phyloP scores from a whole-genome alignment of 2,797 vertebrate genomes.

The Poeciliopsis turneri region DNA sequence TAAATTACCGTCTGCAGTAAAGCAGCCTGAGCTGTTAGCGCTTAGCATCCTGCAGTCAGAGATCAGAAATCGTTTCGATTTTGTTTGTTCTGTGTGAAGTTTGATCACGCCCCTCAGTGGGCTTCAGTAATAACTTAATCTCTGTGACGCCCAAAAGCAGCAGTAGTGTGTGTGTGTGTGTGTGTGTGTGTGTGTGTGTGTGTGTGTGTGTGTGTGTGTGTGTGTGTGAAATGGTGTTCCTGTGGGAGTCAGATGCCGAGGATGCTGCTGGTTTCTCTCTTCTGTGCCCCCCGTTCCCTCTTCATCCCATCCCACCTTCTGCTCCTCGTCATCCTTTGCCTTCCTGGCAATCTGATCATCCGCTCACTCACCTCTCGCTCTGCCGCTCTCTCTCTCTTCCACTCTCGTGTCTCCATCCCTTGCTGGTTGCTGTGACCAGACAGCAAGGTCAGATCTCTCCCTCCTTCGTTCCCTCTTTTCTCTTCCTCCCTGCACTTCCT shows the following conservation, averaged over 20 bases:
- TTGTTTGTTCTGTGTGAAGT: neutral
- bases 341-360: slow-evolving; percentile 74
- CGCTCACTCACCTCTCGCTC: slow-evolving; percentile 55
- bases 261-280: slow-evolving; percentile 50
- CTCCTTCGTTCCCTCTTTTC: slow-evolving; percentile 45
- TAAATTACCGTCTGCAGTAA: neutral
- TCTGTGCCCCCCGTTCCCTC: neutral
- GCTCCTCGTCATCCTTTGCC: slow-evolving; percentile 61
- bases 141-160: neutral
- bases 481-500: slow-evolving; percentile 65
- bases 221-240: slow-evolving; percentile 61
- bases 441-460: slow-evolving; percentile 79
- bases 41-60: neutral
- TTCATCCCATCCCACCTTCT: slow-evolving; percentile 18
- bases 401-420: slow-evolving; percentile 60
- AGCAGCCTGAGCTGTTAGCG: neutral
- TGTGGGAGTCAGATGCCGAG: slow-evolving; percentile 61
- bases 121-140: neutral
- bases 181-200: slow-evolving; percentile 19
- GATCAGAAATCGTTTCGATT: neutral
- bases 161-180: slow-evolving; percentile 19
- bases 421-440: slow-evolving; percentile 68
- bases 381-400: slow-evolving; percentile 46
- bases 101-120: neutral
- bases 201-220: slow-evolving; percentile 22